A percentile compares a stretch with the other conserved stretches of the same genome.
Evolutionary conservation across 2,113 vertebrate species (phyloP).

Genomic region (Stegastes partitus): DNA sequence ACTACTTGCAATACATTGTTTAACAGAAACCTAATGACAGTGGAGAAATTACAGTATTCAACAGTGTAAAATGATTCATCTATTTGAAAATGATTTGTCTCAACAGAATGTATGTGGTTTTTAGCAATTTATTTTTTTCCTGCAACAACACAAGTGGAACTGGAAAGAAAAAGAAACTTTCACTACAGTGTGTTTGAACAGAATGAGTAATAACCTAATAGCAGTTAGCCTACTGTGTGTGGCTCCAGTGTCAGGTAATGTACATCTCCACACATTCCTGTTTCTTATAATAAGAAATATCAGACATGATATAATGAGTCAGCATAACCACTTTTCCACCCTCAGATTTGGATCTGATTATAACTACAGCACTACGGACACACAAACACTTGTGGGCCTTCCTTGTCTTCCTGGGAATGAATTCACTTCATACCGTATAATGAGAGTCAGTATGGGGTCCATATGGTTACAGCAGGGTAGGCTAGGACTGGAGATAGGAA

Average conservation of each 20-base stretch:
- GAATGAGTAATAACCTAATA: slow-evolving; percentile 5
- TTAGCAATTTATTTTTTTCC: slow-evolving; percentile 2
- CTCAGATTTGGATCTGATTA: slow-evolving; percentile 66
- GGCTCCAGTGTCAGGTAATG: slow-evolving; percentile 10
- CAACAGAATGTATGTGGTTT: not conserved
- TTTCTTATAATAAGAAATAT: slow-evolving; percentile 10
- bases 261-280: slow-evolving; percentile 1
- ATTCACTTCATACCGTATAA: slow-evolving; percentile 80
- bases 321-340: slow-evolving; percentile 48
- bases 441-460: slow-evolving; percentile 84
- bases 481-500: slow-evolving; percentile 47
- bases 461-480: slow-evolving; percentile 79
- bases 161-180: not conserved
- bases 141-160: not conserved
- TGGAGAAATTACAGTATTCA: not conserved
- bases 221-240: slow-evolving; percentile 1
- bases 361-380: slow-evolving; percentile 54
- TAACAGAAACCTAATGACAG: not conserved
- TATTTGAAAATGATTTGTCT: not conserved
- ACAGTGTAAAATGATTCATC: not conserved
- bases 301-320: slow-evolving; percentile 51
- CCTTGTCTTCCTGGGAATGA: slow-evolving; percentile 69
- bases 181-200: not conserved
- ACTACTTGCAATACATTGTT: not conserved
- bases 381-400: slow-evolving; percentile 57